phyloP scores from a whole-genome alignment of 2,113 vertebrate genomes.

The Platysteira castanea region DNA sequence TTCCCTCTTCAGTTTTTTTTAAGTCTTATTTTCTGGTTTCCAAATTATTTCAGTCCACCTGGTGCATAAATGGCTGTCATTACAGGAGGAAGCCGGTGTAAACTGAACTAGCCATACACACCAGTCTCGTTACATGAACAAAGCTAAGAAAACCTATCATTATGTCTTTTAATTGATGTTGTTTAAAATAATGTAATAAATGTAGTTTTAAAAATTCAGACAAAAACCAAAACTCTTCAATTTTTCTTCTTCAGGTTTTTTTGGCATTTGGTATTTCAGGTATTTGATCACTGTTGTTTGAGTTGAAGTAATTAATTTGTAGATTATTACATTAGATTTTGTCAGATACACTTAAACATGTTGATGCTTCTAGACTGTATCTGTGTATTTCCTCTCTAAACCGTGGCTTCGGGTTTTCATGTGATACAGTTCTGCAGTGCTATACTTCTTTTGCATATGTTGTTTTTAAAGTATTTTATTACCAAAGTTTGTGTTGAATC shows the following conservation, averaged over 20 bases:
- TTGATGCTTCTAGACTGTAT: not conserved
- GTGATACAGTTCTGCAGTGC: not conserved
- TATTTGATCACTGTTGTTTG: not conserved
- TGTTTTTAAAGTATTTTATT: not conserved
- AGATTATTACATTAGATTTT: not conserved
- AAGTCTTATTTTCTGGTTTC: not conserved
- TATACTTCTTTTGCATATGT: not conserved
- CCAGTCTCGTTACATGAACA: not conserved
- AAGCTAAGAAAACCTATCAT: not conserved
- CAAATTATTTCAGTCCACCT: not conserved
- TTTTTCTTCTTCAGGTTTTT: conserved; percentile 11
- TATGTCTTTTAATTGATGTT: not conserved
- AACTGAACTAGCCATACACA: not conserved
- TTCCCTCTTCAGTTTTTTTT: not conserved
- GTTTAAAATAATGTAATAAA: not conserved
- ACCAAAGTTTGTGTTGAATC: not conserved
- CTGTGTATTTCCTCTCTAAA: not conserved
- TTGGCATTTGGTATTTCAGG: conserved; percentile 6
- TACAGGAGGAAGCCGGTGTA: not conserved
- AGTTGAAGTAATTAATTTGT: not conserved
- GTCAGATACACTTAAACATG: not conserved
- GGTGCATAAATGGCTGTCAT: not conserved
- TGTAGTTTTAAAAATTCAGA: not conserved
- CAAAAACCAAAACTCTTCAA: not conserved
- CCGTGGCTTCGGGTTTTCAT: conserved; percentile 4